Evolutionary conservation across 2,797 vertebrate species (phyloP).

Genomic region (Halcyon leucocephala): DNA sequence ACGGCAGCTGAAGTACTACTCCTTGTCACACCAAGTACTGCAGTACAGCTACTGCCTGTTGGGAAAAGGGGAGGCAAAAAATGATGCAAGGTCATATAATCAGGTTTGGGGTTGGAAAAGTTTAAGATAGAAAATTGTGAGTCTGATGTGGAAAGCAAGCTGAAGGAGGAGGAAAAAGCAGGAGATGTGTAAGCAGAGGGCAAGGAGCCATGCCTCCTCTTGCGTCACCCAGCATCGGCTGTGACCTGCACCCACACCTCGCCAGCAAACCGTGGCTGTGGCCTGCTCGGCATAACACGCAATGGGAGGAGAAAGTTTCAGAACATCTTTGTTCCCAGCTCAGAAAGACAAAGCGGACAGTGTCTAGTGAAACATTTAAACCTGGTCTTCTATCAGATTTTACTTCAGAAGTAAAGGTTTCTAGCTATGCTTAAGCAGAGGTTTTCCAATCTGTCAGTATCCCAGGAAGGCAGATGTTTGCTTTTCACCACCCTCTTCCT

Average conservation of each 20-base stretch:
- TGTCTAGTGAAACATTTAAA: neutral
- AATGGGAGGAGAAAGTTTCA: neutral
- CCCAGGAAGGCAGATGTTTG: neutral
- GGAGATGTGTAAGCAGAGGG: neutral
- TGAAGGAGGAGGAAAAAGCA: neutral
- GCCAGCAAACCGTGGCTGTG: neutral
- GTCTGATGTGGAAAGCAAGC: neutral
- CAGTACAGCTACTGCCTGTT: neutral
- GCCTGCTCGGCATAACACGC: neutral
- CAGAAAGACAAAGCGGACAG: neutral
- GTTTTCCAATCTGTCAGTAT: neutral
- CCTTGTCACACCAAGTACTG: rapidly evolving
- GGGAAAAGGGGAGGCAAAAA: neutral
- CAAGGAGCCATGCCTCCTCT: neutral
- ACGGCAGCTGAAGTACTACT: neutral
- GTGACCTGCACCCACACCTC: neutral
- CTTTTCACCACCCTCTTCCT: neutral
- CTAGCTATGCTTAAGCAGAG: neutral
- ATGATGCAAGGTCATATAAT: neutral
- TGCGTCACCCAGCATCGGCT: neutral
- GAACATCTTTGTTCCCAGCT: neutral
- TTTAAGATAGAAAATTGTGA: neutral
- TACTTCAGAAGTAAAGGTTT: neutral
- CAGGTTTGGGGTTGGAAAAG: neutral
- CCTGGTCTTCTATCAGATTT: neutral